Conservation (phyloP, 2,888 invertebrate species). For the Tinea pellionella region DNA sequence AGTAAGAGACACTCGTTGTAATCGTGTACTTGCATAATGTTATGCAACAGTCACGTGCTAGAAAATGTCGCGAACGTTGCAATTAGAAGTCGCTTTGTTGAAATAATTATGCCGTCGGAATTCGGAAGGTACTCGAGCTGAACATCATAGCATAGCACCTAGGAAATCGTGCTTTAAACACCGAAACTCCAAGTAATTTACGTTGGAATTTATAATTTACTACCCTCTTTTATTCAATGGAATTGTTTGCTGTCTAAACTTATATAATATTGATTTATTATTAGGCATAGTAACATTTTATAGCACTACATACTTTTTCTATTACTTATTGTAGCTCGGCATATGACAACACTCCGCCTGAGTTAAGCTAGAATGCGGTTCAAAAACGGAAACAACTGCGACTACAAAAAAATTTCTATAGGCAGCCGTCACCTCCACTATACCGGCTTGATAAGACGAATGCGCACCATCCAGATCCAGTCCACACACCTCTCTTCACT, state of each 20-base stretch:
- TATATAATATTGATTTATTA: too few relatives aligned
- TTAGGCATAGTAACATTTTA: too few relatives aligned
- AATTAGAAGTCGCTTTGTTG: constrained; percentile 10
- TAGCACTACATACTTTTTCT: too few relatives aligned
- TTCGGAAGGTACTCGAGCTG: constrained; percentile 5
- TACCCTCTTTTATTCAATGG: neutral
- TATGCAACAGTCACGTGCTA: constrained; percentile 1
- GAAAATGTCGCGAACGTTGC: constrained; percentile 1
- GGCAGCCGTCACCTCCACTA: too few relatives aligned
- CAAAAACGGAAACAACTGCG: too few relatives aligned
- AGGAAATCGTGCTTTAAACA: neutral
- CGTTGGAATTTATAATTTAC: neutral
- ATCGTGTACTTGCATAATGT: neutral
- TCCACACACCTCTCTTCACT: too few relatives aligned
- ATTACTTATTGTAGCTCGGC: too few relatives aligned
- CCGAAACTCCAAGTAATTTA: neutral
- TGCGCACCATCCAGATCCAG: too few relatives aligned
- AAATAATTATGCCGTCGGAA: constrained; percentile 12
- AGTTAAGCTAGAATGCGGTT: too few relatives aligned
- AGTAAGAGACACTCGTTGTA: neutral
- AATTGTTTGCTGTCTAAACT: neutral
- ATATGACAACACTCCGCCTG: too few relatives aligned
- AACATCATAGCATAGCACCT: constrained; percentile 2
- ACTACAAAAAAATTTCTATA: too few relatives aligned
- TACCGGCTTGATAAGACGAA: too few relatives aligned